These are phyloP conservation scores for Gnathonemus echidnorhynchus DNA, from an alignment of 2,113 vertebrate species.

Conservation along the genomic window DNA sequence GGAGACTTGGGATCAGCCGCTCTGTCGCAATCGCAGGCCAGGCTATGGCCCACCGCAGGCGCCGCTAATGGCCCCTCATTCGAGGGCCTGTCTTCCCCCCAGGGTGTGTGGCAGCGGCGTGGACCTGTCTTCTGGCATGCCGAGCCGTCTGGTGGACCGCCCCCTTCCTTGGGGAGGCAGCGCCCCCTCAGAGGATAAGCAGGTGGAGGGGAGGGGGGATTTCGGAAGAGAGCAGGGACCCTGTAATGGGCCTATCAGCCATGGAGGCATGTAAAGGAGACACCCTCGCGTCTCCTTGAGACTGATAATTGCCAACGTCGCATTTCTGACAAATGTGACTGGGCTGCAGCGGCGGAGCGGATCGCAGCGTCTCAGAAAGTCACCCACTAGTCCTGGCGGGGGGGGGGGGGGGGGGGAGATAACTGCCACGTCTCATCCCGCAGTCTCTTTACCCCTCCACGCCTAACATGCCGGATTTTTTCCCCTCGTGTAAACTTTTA, in stretches of 20 bases:
- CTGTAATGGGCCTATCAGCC: slow-evolving; percentile 58
- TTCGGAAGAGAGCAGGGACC: slow-evolving; percentile 26
- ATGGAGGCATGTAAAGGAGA: slow-evolving; percentile 51
- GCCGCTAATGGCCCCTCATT: not conserved
- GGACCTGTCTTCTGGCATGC: not conserved
- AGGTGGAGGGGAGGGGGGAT: not conserved
- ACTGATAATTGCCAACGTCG: slow-evolving; percentile 61
- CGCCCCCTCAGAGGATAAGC: not conserved
- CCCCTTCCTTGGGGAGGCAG: not conserved
- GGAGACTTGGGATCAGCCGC: too few relatives aligned
- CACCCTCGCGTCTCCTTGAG: slow-evolving; percentile 47
- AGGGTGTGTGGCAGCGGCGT: not conserved
- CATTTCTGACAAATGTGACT: slow-evolving; percentile 54
- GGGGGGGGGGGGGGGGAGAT: not conserved
- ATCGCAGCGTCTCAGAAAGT: slow-evolving; percentile 27
- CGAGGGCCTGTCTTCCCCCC: not conserved
- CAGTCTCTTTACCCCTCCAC: not conserved
- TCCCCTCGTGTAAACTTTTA: not conserved
- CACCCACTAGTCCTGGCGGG: not conserved
- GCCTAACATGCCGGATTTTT: not conserved
- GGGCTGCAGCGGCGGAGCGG: slow-evolving; percentile 45
- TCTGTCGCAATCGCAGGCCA: not conserved
- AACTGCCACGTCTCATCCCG: not conserved
- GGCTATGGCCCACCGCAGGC: not conserved
- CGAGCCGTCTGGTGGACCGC: not conserved